phyloP scores from a whole-genome alignment of 92 coral and sea anemone genomes.

The Micromussa lordhowensis region DNA sequence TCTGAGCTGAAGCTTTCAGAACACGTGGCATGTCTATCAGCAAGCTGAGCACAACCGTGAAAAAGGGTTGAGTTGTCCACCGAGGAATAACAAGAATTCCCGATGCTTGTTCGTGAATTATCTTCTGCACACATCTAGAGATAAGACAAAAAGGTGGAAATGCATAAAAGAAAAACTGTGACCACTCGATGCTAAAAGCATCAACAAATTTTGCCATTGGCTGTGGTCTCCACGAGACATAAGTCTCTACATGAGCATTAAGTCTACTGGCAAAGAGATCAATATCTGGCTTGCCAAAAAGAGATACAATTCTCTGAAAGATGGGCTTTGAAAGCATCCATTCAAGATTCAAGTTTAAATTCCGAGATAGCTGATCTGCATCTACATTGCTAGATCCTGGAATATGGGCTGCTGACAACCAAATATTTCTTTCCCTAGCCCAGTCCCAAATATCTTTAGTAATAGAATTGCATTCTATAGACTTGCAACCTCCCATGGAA shows the following conservation, averaged over 20 bases:
- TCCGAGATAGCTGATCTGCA: too few relatives aligned
- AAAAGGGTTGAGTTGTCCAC: too few relatives aligned
- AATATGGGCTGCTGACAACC: too few relatives aligned
- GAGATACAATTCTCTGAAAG: too few relatives aligned
- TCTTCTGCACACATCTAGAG: constrained; percentile 61
- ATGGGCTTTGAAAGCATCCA: not conserved
- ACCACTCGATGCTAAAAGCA: constrained; percentile 73
- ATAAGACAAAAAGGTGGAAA: constrained; percentile 67
- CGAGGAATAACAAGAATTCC: constrained; percentile 58
- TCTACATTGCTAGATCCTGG: too few relatives aligned
- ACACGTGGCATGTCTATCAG: constrained; percentile 42
- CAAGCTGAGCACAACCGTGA: too few relatives aligned
- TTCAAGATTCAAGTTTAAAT: not conserved
- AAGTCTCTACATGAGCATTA: constrained; percentile 48
- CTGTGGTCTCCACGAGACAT: constrained; percentile 68
- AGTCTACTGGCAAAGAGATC: constrained; percentile 71
- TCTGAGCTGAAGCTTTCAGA: constrained; percentile 35
- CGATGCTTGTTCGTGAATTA: constrained; percentile 39
- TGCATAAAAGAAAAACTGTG: constrained; percentile 47
- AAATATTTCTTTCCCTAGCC: too few relatives aligned
- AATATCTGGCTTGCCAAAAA: too few relatives aligned
- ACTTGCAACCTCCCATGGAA: too few relatives aligned
- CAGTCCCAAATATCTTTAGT: too few relatives aligned
- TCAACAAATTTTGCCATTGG: constrained; percentile 53
- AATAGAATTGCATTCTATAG: too few relatives aligned